Base-by-base conservation (phyloP, 2,888 invertebrate species). In the Hemaris fuciformis region DNA sequence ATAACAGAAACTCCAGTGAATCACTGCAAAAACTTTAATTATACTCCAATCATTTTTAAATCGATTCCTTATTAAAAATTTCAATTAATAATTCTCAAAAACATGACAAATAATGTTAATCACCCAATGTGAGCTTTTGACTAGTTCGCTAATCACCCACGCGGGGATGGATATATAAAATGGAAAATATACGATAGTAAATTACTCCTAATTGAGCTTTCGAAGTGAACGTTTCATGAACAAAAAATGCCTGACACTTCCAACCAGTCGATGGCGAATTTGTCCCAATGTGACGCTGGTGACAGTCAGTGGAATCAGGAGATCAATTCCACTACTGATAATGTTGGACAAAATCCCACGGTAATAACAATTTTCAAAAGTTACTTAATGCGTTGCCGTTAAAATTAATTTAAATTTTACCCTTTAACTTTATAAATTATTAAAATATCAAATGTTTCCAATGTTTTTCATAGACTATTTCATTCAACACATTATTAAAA, bases 111-210 rank as follows among this genome's bases (percentile, higher is more conserved):
- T 62, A 70, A 73, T 66, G 53, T 57, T 76, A 75, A 77, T 74
- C 62, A 75, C 69, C 68, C 60, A 73, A 62, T 65, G 65, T 59
- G 45, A 67, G 61, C 63, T 68, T 68, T 72, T 27, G 23, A 64
- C 71, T 68, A 67, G 68, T 79, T 78, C 69, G 69, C 73, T 79
- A 79, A 81, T 79, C 61, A 75, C 69, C 68, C 45, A 68, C 64
- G 69, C 62, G 68, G 66, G 73, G 64, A 66, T 72, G 70, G 65
- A 61, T 71, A 72, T 86, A 87, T 87, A 86, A 83, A 85, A 75
- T 66, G 65, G 63, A 61, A 65, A 73, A 69, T 73, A 66, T 66
- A 66, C 69, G 66, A 66, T 57, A 71, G 72, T 67, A 64, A 66
- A 70, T 77, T 72, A 84, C 75, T 76, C 69, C 68, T 68, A 64